Conservation (phyloP, 2,888 invertebrate species). For the Thymelicus acteon region DNA sequence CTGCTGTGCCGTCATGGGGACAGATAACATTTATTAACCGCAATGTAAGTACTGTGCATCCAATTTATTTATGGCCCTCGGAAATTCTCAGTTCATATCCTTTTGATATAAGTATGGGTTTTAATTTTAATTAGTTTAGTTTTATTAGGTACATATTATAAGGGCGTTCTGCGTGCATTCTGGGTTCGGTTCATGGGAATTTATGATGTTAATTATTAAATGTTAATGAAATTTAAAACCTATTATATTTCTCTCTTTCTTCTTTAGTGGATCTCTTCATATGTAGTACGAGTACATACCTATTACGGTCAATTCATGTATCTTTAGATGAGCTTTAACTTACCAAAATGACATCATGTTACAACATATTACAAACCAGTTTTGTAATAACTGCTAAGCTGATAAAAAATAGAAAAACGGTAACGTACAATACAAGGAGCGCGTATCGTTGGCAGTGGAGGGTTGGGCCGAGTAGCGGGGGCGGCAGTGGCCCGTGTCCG, state of each 20-base stretch:
- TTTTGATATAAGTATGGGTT: background rate
- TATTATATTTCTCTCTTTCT: no score
- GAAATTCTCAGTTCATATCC: background rate
- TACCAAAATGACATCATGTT: background rate
- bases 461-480: slow-evolving; percentile 39
- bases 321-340: no score
- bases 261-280: no score
- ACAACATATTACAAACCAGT: background rate
- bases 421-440: slow-evolving; percentile 28
- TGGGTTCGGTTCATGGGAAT: no score
- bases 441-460: background rate
- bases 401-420: background rate
- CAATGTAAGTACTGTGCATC: background rate
- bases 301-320: no score
- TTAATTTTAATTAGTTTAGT: no score
- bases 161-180: no score
- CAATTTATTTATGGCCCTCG: background rate
- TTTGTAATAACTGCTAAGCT: background rate
- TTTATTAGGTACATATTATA: no score
- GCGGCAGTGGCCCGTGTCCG: slow-evolving; percentile 70
- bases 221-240: no score
- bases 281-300: no score
- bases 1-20: background rate
- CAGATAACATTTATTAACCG: slow-evolving; percentile 6
- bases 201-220: no score